Conservation (phyloP, 2,797 vertebrate genomes). For the Mormyrus hasselquistii region DNA sequence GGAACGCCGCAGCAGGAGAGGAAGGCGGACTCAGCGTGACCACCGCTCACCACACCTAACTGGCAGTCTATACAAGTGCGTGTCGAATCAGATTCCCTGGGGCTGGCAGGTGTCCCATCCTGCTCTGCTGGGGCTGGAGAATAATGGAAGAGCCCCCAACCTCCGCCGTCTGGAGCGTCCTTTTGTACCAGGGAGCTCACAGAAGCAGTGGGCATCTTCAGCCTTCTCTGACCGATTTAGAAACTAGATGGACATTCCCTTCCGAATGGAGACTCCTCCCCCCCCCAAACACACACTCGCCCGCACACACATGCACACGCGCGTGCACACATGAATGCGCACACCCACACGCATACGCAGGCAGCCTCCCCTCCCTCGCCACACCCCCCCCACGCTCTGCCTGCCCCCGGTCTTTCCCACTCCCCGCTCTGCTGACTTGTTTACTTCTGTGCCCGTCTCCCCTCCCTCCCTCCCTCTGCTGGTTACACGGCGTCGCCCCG, state of each 20-base stretch:
- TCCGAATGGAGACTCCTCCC: constrained; percentile 25
- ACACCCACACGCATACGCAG: neutral
- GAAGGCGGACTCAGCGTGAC: neutral
- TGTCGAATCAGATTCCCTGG: constrained; percentile 20
- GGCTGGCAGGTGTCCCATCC: neutral
- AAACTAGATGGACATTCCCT: constrained; percentile 24
- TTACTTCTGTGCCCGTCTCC: constrained; percentile 54
- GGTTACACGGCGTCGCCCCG: constrained; percentile 44
- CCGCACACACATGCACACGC: constrained; percentile 9
- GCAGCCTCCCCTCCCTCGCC: neutral
- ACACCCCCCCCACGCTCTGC: constrained; percentile 17
- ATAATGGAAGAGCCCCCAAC: neutral
- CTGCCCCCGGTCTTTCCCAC: constrained; percentile 30
- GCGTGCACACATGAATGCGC: neutral
- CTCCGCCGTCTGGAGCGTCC: neutral
- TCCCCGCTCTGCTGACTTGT: constrained; percentile 47
- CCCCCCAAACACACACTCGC: neutral
- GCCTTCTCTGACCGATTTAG: constrained; percentile 24
- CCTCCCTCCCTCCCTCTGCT: constrained; percentile 23
- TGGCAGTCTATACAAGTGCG: neutral
- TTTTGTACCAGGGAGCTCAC: constrained; percentile 21
- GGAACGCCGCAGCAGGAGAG: neutral
- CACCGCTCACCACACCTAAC: neutral
- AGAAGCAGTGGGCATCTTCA: constrained; percentile 17
- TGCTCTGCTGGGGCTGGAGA: neutral